phyloP scores from a whole-genome alignment of 2,797 vertebrate species.

The Merluccius polli region DNA sequence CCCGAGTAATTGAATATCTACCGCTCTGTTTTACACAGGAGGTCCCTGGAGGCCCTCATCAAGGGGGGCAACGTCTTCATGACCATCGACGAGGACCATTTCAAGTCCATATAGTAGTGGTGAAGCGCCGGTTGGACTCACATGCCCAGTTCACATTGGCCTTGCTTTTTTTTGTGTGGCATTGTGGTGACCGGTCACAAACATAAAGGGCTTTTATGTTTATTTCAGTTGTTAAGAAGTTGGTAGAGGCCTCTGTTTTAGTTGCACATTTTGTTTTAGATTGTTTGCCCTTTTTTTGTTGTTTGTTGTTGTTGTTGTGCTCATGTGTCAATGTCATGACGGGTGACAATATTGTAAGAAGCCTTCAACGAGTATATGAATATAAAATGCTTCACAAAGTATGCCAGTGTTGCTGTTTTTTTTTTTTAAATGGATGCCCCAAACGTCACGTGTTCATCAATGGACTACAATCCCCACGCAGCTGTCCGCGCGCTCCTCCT shows the following conservation, averaged over 20 bases:
- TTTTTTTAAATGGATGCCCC: neutral
- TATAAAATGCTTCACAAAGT: neutral
- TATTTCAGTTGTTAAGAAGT: neutral
- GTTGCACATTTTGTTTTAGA: neutral
- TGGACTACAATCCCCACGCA: constrained; percentile 30
- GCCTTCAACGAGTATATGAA: neutral
- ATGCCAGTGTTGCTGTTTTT: neutral
- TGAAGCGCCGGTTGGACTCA: neutral
- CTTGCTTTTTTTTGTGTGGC: neutral
- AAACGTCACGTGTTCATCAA: neutral
- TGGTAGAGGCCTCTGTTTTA: neutral
- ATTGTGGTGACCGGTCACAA: neutral
- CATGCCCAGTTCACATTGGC: neutral
- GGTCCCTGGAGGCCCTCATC: constrained; percentile 43
- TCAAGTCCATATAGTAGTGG: constrained; percentile 32
- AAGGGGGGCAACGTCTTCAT: constrained; percentile 49
- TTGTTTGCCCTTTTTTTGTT: neutral
- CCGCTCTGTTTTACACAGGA: constrained; percentile 27
- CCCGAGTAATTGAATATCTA: neutral
- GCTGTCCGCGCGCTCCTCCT: constrained; percentile 27
- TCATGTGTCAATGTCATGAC: neutral
- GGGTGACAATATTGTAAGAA: neutral
- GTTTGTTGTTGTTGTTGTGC: too few species aligned
- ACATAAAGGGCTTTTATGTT: neutral
- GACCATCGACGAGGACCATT: constrained; percentile 56